Conservation (phyloP, 2,797 vertebrate species). For the Vipera ursinii region DNA sequence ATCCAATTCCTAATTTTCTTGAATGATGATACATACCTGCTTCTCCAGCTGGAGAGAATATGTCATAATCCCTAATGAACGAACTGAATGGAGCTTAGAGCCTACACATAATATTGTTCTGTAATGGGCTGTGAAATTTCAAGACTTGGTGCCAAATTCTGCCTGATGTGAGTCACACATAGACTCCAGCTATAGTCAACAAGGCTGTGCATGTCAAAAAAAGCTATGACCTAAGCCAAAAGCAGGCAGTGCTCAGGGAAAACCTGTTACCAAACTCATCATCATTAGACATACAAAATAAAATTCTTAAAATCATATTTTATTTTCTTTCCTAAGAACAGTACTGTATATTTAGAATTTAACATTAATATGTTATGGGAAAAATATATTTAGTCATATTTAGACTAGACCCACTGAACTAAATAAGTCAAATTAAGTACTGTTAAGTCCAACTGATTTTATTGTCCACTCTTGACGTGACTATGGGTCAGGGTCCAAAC, state of each 20-base stretch:
- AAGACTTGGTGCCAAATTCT: slow-evolving; percentile 32
- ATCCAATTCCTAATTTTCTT: slow-evolving; percentile 63
- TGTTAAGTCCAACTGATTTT: neutral
- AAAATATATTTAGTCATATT: neutral
- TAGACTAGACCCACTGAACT: neutral
- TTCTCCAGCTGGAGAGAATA: slow-evolving; percentile 60
- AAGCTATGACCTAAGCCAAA: neutral
- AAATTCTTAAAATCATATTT: neutral
- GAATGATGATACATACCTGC: slow-evolving; percentile 60
- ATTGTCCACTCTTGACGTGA: neutral
- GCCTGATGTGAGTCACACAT: slow-evolving; percentile 38
- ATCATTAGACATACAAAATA: neutral
- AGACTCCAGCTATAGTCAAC: slow-evolving; percentile 34
- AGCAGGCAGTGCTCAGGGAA: neutral
- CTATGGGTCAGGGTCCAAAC: neutral
- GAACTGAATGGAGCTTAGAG: slow-evolving; percentile 54
- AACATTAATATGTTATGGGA: neutral
- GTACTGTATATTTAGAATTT: neutral
- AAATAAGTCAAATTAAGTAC: neutral
- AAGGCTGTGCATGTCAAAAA: slow-evolving; percentile 9
- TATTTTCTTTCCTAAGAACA: neutral
- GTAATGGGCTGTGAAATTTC: slow-evolving; percentile 48
- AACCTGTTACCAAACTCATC: neutral
- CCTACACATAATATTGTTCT: slow-evolving; percentile 29
- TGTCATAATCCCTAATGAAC: slow-evolving; percentile 21